Conservation (phyloP, 2,888 invertebrate species). For the Chrysopilus asiliformis region DNA sequence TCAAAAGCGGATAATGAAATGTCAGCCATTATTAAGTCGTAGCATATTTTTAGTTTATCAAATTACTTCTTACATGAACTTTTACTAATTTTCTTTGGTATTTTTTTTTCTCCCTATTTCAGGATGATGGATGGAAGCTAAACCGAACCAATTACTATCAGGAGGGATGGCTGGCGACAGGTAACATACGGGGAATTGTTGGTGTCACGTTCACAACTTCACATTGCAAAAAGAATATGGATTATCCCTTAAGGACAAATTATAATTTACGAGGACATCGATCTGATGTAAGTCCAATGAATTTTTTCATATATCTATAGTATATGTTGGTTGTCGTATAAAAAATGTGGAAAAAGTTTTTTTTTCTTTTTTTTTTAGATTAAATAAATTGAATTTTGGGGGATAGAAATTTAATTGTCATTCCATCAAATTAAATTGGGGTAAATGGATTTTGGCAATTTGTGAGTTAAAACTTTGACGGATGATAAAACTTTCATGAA, state of each 20-base stretch:
- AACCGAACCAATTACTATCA: conserved; percentile 92
- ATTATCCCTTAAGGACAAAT: conserved; percentile 81
- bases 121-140: conserved; percentile 93
- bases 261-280: conserved; percentile 95
- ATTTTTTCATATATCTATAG: not conserved
- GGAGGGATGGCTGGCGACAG: conserved; percentile 95
- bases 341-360: not conserved
- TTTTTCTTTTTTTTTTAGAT: not conserved
- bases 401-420: too few species aligned
- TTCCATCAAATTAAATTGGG: too few species aligned
- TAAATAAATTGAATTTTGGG: too few species aligned
- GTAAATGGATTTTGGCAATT: too few species aligned
- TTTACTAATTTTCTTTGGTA: too few species aligned
- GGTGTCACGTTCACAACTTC: conserved; percentile 95
- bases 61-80: too few species aligned
- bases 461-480: too few species aligned
- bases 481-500: too few species aligned
- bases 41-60: too few species aligned
- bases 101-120: conserved; percentile 23
- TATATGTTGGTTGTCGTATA: too few species aligned
- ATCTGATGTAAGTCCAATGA: conserved; percentile 83
- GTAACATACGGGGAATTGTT: conserved; percentile 86
- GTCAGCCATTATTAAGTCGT: too few species aligned
- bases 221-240: conserved; percentile 75
- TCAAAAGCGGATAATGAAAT: too few species aligned